Percentiles rank a stretch among this genome's conserved stretches.
These are phyloP conservation scores for Aurelia coerulea DNA, from an alignment of 30 jellyfish, hydroid and myxozoan genomes.

Conservation along the genomic window DNA sequence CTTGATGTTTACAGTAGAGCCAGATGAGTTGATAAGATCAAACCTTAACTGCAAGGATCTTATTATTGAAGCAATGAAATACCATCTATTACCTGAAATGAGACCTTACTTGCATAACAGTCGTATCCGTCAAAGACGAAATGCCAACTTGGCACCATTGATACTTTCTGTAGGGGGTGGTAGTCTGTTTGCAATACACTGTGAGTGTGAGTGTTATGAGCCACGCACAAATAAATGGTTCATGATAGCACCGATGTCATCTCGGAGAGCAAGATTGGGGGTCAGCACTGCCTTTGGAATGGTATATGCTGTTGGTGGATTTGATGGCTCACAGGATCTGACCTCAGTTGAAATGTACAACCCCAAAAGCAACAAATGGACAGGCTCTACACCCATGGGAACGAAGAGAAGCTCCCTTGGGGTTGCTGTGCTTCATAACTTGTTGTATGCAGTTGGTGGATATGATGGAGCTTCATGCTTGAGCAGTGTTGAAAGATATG, in stretches of 20 bases:
- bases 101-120: constrained; percentile 79
- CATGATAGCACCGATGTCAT: constrained; percentile 77
- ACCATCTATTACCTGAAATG: constrained; percentile 90
- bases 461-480: constrained; percentile 96
- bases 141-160: constrained; percentile 43
- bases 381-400: constrained; percentile 82
- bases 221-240: constrained; percentile 71
- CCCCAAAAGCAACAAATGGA: constrained; percentile 82
- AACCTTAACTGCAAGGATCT: constrained; percentile 75
- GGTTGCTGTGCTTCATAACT: constrained; percentile 87
- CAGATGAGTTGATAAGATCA: constrained; percentile 74
- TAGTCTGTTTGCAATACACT: constrained; percentile 84
- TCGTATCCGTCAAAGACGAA: constrained; percentile 67
- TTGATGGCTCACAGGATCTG: constrained; percentile 90
- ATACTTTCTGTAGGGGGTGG: constrained; percentile 92
- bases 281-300: constrained; percentile 84
- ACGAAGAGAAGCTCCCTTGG: constrained; percentile 92
- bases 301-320: constrained; percentile 97
- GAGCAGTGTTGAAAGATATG: constrained; percentile 93
- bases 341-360: constrained; percentile 79
- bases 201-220: constrained; percentile 91
- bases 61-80: constrained; percentile 89
- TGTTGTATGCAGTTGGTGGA: constrained; percentile 96
- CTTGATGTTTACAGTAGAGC: constrained; percentile 89
- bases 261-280: constrained; percentile 86